Evolutionary conservation across 2,113 vertebrate genomes (phyloP), one percentile per base, ranked within the genome.

Genomic region (Platysternon megacephalum): DNA sequence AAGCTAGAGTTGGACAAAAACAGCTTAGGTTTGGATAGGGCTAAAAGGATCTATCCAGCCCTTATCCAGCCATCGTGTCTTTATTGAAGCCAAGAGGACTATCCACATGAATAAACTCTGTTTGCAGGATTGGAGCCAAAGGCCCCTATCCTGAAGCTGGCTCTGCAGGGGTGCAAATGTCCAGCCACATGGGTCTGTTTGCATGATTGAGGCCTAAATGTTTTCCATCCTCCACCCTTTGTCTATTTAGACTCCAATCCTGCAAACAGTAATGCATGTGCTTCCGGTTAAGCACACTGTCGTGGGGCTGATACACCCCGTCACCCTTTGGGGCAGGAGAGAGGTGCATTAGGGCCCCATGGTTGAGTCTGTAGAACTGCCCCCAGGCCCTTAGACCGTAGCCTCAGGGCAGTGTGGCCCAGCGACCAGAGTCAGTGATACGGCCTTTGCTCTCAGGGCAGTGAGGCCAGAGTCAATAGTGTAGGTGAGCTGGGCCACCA

Each of bases 1-100:
- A 32, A 76, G 26, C 2, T 14, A 0, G 7, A 39, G 6, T 14
- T 28, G 42, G 51, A 24, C 26, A 19, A 48, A 0, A 1, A 14
- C 5, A 53, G 39, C 32, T 46, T 29, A 35, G 17, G 35, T 24
- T 26, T 7, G 35, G 39, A 56, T 10, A 6, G 46, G 29, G 14
- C n/a, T 7, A 6, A 48, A 58, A 56, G 48, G 19, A 78, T 8
- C 8, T 14, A 26, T 55, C n/a, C n/a, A n/a, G 80, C 39, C 11
- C 24, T 13, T 5, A 44, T 14, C 22, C 12, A 28, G 74, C 21
- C 28, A 76, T 28, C 3, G 6, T 11, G 39, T 26, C 21, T 12
- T 76, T 46, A 28, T 44, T 76, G 42, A 46, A 8, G 12, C 11
- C 12, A 44, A 44, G 42, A 13, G 42, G 24, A 42, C 42, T 44